These are phyloP conservation scores for Montipora capricornis DNA, from an alignment of 64 coral and sea anemone species.

Conservation along the genomic window DNA sequence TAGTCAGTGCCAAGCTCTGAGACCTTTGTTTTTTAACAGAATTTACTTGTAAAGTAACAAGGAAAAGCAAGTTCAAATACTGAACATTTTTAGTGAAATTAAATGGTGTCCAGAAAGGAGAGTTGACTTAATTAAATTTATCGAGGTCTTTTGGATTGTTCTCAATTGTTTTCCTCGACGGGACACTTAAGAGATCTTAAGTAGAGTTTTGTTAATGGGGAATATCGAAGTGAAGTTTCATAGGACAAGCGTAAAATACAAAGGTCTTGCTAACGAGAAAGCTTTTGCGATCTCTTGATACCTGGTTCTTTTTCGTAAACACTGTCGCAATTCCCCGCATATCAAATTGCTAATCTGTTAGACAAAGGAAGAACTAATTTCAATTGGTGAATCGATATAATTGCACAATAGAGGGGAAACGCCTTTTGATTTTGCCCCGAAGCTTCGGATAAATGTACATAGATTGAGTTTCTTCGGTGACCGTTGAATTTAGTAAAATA, in stretches of 20 bases:
- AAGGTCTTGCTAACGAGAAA: no score
- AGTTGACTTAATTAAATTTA: neutral
- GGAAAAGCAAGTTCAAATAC: no score
- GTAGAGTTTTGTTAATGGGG: no score
- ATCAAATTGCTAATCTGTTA: neutral
- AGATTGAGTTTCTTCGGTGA: conserved; percentile 38
- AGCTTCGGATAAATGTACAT: neutral
- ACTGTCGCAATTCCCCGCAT: neutral
- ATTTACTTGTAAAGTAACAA: no score
- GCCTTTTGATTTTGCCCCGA: neutral
- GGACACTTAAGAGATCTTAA: neutral
- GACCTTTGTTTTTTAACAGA: no score
- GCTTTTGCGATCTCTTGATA: no score
- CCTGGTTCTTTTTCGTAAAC: neutral
- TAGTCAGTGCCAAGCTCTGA: no score
- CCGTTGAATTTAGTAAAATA: neutral
- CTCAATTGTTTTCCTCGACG: neutral
- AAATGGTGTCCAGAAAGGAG: neutral
- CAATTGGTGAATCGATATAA: neutral
- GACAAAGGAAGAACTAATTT: neutral
- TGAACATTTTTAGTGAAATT: neutral
- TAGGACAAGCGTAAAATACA: no score
- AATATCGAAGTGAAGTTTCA: no score
- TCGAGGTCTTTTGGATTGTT: neutral
- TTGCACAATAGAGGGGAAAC: neutral